Percentiles rank a stretch among this genome's conserved stretches.
Evolutionary conservation across 2,113 vertebrate genomes (phyloP).

Genomic region (Terrapene triunguis): DNA sequence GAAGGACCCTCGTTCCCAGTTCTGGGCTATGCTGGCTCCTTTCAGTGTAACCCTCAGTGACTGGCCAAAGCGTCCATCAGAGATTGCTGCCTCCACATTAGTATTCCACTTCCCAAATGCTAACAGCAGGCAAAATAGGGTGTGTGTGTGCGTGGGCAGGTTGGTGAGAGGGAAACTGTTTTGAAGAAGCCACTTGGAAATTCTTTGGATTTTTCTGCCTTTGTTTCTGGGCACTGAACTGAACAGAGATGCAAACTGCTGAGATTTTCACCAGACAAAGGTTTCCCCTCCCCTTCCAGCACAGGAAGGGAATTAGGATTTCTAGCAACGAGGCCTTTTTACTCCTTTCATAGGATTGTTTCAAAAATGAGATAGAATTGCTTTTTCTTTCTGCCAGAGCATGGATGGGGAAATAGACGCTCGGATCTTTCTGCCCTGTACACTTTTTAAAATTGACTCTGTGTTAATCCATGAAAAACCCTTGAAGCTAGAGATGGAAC

Average conservation of each 20-base stretch:
- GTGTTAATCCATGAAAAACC: not conserved
- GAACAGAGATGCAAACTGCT: conserved; percentile 60
- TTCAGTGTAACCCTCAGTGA: conserved; percentile 27
- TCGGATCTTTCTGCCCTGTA: not conserved
- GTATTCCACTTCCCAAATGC: conserved; percentile 28
- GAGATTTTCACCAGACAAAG: conserved; percentile 22
- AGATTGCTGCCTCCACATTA: conserved; percentile 2
- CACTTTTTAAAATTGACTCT: not conserved
- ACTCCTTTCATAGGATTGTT: not conserved
- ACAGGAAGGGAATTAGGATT: conserved; percentile 17
- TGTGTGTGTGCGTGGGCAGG: not conserved
- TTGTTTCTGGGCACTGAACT: conserved; percentile 79
- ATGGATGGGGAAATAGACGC: not conserved
- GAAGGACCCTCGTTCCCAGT: conserved; percentile 11
- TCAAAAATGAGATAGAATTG: not conserved
- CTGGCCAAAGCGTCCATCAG: not conserved
- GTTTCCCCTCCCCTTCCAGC: conserved; percentile 50
- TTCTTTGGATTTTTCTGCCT: conserved; percentile 83
- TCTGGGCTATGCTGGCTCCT: conserved; percentile 12
- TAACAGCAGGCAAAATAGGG: not conserved
- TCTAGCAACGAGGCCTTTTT: conserved; percentile 40
- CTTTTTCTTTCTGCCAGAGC: not conserved
- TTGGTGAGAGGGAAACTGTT: conserved; percentile 2
- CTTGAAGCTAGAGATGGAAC: fast-evolving
- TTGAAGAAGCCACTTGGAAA: conserved; percentile 77